Base-by-base conservation (phyloP, 2,113 vertebrate species). In the Hydropotes inermis region DNA sequence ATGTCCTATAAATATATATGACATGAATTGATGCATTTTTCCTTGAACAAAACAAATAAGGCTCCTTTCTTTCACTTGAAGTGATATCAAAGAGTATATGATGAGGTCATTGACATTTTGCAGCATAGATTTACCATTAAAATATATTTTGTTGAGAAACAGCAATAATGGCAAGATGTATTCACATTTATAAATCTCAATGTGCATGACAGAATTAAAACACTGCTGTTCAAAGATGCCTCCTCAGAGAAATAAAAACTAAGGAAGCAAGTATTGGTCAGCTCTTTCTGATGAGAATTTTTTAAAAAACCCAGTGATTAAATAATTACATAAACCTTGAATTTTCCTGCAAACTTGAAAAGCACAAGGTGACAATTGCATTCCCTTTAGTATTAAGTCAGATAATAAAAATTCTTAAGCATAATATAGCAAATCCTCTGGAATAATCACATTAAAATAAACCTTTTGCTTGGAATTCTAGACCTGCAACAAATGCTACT, bases 91-190 rank as follows among this genome's bases (percentile, higher is more conserved):
- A 94, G 81, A 60, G 30, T 23, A 50, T 95, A 78, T 93, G 79
- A 87, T 91, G 7, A 98, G 23, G 23, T 15, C 96, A 97, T 61
- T 89, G 95, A 45, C 28, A 79, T 92, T 98, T 97, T 98, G 36
- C 95, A 97, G 82, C 43, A 87, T 94, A 50, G 85, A 54, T 97
- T 97, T 97, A 95, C 89, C 89, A 97, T 91, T 98, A 93, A 94
- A 98, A 97, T 98, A 74, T 96, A 90, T 87, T 97, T 76, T 94
- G 78, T 95, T 95, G 85, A 97, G 96, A 96, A 98, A 87, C 9
- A 96, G 47, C 57, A 98, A 96, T 95, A 91, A 33, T 58, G 23
- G 60, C 78, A 93, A 98, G 94, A 67, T 39, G 0, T 15, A 91
- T n/a, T 79, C 57, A 52, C 45, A 78, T 91, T 86, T 95, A 93